Conservation (phyloP, 2,888 invertebrate species). For the Drosophila leonis region DNA sequence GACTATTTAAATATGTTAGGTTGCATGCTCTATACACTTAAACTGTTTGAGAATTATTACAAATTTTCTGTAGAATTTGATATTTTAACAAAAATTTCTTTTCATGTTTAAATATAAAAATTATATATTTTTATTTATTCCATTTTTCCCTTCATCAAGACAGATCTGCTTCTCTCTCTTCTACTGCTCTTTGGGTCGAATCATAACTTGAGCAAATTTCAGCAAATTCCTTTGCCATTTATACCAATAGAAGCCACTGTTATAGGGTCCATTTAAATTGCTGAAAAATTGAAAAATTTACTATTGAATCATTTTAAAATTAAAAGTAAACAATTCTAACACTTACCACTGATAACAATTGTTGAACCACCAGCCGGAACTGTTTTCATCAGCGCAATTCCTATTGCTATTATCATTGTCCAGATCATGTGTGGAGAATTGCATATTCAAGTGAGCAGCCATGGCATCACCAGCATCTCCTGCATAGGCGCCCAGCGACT, state of each 20-base stretch:
- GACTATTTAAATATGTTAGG: neutral
- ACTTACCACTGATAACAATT: slow-evolving; percentile 88
- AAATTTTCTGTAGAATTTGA: too few relatives aligned
- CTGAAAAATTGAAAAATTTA: slow-evolving; percentile 76
- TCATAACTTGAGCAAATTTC: slow-evolving; percentile 88
- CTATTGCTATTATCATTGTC: slow-evolving; percentile 88
- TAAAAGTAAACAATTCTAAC: neutral
- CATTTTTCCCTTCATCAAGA: neutral
- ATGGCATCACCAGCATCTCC: slow-evolving; percentile 89
- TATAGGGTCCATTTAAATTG: slow-evolving; percentile 89
- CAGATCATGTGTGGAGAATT: slow-evolving; percentile 89
- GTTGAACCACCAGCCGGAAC: slow-evolving; percentile 91
- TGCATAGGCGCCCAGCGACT: slow-evolving; percentile 88
- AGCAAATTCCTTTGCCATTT: slow-evolving; percentile 88
- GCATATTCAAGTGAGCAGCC: slow-evolving; percentile 88
- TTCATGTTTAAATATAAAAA: neutral
- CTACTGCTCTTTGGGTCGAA: slow-evolving; percentile 41
- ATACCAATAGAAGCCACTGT: slow-evolving; percentile 85
- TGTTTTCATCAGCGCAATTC: slow-evolving; percentile 88
- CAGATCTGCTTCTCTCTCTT: neutral
- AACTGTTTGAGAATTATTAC: neutral
- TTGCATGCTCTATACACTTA: neutral
- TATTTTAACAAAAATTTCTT: neutral
- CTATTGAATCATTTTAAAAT: neutral
- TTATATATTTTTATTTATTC: neutral